Base-by-base conservation (phyloP, 2,888 invertebrate genomes). In the Gymnosoma rotundatum region DNA sequence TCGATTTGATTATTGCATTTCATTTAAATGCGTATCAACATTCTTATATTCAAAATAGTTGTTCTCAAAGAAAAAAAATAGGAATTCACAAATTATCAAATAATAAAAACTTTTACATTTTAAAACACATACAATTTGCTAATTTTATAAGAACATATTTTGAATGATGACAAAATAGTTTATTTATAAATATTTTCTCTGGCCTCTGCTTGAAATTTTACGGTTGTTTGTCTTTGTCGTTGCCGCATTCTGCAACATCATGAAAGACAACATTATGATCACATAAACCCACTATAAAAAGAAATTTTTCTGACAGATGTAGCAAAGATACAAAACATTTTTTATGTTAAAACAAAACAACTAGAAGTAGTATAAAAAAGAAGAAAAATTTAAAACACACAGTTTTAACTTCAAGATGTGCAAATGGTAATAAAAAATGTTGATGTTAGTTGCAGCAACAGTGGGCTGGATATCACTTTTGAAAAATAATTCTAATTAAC, bases 81-180 rank as follows among this genome's bases (percentile, higher is more conserved):
- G 14, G n/a, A 16, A n/a, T 48, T 48, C 14, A 14, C 52, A 42
- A n/a, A 38, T 73, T 63, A 42, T 54, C 54, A 75, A 48, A 48
- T 36, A 48, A 48, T 48, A 32, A 48, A 56, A 56, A 64, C 6
- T 18, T 74, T 32, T 14, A 25, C 32, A 67, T 63, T 20, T 45
- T 16, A 36, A 48, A 78, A 42, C 16, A 45, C 38, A 12, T 61
- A 60, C 50, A 52, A 61, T 78, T 69, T 61, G 50, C 36, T 63
- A 20, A 54, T 54, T 54, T 50, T 60, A 9, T 66, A 50, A 0
- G 12, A 1, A 56, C 63, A 69, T 36, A 64, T 78, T 67, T 66
- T n/a, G 21, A 61, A 67, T 63, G 73, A 78, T 84, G 84, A 74
- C 78, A 84, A 81, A 74, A 81, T 78, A 74, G 63, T 81, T 78